Base-by-base conservation (phyloP, 23 tunicate genomes). In the Halocynthia roretzi region DNA sequence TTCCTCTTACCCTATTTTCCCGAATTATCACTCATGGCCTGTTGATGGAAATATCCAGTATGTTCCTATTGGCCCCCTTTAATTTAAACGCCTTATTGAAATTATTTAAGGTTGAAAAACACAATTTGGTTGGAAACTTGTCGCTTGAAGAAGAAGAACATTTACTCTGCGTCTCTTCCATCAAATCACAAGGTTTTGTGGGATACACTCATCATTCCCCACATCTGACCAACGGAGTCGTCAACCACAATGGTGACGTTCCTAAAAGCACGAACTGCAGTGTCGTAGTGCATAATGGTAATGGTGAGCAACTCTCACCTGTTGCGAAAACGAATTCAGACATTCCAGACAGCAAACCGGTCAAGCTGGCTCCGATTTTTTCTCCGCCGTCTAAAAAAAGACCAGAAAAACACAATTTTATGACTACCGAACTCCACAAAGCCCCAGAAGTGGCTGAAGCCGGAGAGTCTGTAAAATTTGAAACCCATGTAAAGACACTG, bases 91-190 rank as follows among this genome's bases (percentile, higher is more conserved):
- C 44, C 44, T 4, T 31, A 31, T 31, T 31, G 44, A 31, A 0
- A 31, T 31, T 31, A 31, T 31, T 31, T 31, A 31, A 65, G 70
- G 70, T 65, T 48, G 19, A 65, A 15, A 65, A 65, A 48, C 31
- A 65, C 70, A 65, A 65, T 15, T 48, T 65, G 48, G 19, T 11
- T 65, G 70, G 70, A 65, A 65, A 15, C 22, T 65, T 80, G 7
- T 65, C 91, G 5, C 58, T 70, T 22, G 84, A 74, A 74, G 81
- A 73, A 21, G 91, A 86, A 52, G 67, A 54, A 4, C 15, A 65
- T 44, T 50, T 77, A 52, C 10, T 74, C 5, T 12, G 48, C 7
- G 54, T 56, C 52, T 49, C 71, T 10, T 69, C 82, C 7, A 8
- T 77, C 21, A 55, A 69, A 10, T 18, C 68, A n/a, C 64, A 60